These are phyloP conservation scores for Patella ulyssiponensis DNA, from an alignment of 2,888 invertebrate genomes.

Conservation along the genomic window DNA sequence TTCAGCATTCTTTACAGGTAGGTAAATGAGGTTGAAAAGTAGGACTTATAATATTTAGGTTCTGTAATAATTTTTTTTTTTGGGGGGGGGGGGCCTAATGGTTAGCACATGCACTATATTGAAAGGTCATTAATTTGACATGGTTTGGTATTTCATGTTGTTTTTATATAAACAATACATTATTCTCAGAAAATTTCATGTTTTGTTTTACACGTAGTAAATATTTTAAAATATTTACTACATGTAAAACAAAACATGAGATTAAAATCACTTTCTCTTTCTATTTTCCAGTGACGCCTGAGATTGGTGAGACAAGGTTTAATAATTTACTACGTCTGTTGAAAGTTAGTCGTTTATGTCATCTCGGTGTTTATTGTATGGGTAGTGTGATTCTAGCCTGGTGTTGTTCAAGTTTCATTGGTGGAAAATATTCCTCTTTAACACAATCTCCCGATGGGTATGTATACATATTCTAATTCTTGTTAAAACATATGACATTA, in stretches of 20 bases:
- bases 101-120: no score
- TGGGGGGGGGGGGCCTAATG: no score
- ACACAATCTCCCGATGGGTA: constrained; percentile 14
- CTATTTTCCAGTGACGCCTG: constrained; percentile 44
- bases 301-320: constrained; percentile 40
- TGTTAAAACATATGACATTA: no score
- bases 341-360: constrained; percentile 37
- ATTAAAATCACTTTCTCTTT: constrained; percentile 19
- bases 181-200: no score
- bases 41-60: no score
- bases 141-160: no score
- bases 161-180: no score
- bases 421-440: constrained; percentile 44
- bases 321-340: constrained; percentile 42
- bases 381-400: constrained; percentile 48
- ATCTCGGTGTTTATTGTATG: constrained; percentile 37
- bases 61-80: no score
- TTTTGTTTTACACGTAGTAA: no score
- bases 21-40: neutral
- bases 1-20: constrained; percentile 42
- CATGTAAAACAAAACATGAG: no score
- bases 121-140: no score
- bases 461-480: neutral
- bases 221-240: no score
- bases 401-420: constrained; percentile 43